Evolutionary conservation across 2,888 invertebrate species (phyloP), one percentile per base, ranked within the genome.

Genomic region (Chymomyza amoena): DNA sequence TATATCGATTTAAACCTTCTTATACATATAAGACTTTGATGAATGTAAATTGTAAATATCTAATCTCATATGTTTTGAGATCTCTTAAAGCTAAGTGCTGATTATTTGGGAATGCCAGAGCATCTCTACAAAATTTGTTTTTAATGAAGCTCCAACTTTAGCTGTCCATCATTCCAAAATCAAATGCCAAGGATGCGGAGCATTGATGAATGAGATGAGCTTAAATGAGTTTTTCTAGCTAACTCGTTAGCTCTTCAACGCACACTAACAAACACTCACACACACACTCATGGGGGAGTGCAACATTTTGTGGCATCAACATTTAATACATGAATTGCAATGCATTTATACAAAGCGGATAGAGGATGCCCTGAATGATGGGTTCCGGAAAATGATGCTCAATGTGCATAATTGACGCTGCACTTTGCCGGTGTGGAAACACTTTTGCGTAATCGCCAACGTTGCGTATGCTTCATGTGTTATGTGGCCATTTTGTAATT

Each of bases 121-220:
- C 39, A 45, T 1, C 7, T 4, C 0, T 32, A 45, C 39, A 18
- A 64, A 63, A 77, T 70, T 66, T 61, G 28, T 56, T 67, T 75
- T 66, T 62, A 72, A 76, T 76, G 76, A 66, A 71, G 67, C 60
- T 56, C 52, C 54, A 36, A 13, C 45, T 54, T 57, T 61, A 32
- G 25, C 50, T 62, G 2, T 2, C 4, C 4, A 32, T 36, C 7
- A 50, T 32, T 54, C 59, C 7, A 66, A 64, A 50, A n/a, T 18
- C 60, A 45, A 61, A 71, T 64, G 67, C 28, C 61, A 69, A 60
- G 25, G n/a, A n/a, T n/a, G 32, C 56, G 61, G n/a, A 61, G 63
- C 75, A 73, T 75, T 78, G 74, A 78, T 77, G 75, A 69, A 59
- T 65, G 63, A 59, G 61, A 61, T 56, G 56, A 36, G 61, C 56